Base-by-base conservation (phyloP, 2,888 invertebrate species). In the Calameuta filiformis region DNA sequence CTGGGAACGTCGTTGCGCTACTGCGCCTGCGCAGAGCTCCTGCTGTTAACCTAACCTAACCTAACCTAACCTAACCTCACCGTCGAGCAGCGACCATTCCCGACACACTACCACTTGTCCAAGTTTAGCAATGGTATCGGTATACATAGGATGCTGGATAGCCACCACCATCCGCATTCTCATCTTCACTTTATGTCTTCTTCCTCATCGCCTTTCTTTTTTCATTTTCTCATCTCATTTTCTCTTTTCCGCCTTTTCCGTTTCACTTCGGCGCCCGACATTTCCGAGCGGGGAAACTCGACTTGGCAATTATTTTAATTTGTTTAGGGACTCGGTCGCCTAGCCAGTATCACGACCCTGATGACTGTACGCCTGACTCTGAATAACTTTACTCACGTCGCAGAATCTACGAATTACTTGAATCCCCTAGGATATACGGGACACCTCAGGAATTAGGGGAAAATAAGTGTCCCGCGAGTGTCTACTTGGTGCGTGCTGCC, bases 1-100 rank as follows among this genome's bases (percentile, higher is more conserved):
- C 56, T 23, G 9, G 56, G 76, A 81, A 85, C 85, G 87, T 84
- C 84, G 86, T 86, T 12, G 35, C 3, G 35, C 3, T 87, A 84
- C 85, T 82, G 74, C 71, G 15, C 33, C 68, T 78, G 73, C 76
- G 77, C 75, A 15, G 40, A 77, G 30, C 68, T 68, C 68, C 35
- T 33, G 11, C 68, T 12, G 30, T n/a, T 56, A 37, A 56, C 56
- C 40, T 15, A 40, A 40, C 40, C 40, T 40, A 40, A 40, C 23
- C 30, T 71, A 1, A 34, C 33, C 71, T n/a, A n/a, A n/a, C 40
- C 40, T 40, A 40, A 40, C 23, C 30, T 71, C 4, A 34, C 33
- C 71, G 23, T 34, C 33, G 71, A 31, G 33, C 30, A 31, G 31
- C 71, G 31, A 34, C 71, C 15, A 31, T 56, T 56, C 9, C 23